Evolutionary conservation across 2,888 invertebrate genomes (phyloP), one percentile per base, ranked within the genome.

Genomic region (Volucella inflata): DNA sequence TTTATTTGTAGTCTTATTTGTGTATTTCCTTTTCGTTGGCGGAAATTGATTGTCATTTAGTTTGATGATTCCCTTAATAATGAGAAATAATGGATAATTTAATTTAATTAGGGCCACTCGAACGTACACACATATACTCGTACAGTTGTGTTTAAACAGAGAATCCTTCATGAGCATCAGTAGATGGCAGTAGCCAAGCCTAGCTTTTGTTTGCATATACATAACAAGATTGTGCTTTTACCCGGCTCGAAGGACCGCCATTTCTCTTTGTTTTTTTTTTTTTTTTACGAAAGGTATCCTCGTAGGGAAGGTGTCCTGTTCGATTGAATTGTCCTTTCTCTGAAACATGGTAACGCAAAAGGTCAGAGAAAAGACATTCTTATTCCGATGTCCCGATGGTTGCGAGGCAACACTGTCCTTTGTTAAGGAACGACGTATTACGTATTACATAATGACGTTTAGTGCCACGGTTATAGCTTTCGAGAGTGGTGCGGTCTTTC

Each of bases 1-100:
- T 59, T 42, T 62, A 1, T 30, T n/a, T 44, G 30, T 8, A 9
- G 57, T n/a, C 46, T 44, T 74, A 36, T 50, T 64, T 53, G 40
- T 64, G 40, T 36, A 42, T 53, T 50, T 67, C 17, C n/a, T 57
- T 62, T 21, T 46, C 48, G 11, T 76, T 64, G 44, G 17, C 68
- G 71, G 79, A 79, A 76, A 79, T 75, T 75, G 83, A 79, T 75
- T 74, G 64, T 70, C 80, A 76, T 81, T 64, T 68, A 65, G 62
- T 81, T 70, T 64, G 50, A 70, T 79, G 71, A 71, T 71, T 64
- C 48, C 55, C 65, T 38, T 71, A 65, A 67, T 71, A 72, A 79
- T 65, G 78, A 65, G 59, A 65, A 79, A 79, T 72, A 79, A 79
- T 71, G 71, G 78, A 79, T 65, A 65, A 71, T 72, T 79, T 72